Conservation (phyloP, 2,113 vertebrate species). For the Myanophis thanlyinensis region DNA sequence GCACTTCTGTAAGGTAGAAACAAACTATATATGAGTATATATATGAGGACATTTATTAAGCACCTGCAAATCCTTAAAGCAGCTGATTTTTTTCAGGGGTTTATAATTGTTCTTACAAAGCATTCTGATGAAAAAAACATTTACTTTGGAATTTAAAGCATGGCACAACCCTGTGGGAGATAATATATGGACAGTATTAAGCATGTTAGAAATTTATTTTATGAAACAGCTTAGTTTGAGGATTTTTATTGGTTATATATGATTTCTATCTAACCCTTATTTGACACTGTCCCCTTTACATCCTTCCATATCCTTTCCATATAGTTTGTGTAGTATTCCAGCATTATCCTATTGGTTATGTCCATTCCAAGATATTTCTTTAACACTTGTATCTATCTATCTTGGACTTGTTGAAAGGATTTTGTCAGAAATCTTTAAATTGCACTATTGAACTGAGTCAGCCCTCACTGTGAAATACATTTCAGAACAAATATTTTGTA, state of each 20-base stretch:
- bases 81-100: not conserved
- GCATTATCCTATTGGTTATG: not conserved
- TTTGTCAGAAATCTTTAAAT: not conserved
- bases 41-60: not conserved
- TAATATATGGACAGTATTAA: not conserved
- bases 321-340: not conserved
- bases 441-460: not conserved
- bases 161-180: not conserved
- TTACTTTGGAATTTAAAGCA: not conserved
- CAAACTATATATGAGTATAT: not conserved
- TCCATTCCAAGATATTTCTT: not conserved
- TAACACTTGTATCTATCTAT: not conserved
- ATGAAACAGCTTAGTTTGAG: not conserved
- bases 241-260: not conserved
- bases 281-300: not conserved
- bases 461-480: not conserved
- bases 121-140: not conserved
- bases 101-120: not conserved
- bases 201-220: not conserved
- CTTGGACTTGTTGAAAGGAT: not conserved
- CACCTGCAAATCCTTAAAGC: not conserved
- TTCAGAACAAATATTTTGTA: not conserved
- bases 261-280: not conserved
- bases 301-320: not conserved
- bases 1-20: not conserved